phyloP scores from a whole-genome alignment of 2,113 vertebrate species.

The Mystacornis crossleyi region DNA sequence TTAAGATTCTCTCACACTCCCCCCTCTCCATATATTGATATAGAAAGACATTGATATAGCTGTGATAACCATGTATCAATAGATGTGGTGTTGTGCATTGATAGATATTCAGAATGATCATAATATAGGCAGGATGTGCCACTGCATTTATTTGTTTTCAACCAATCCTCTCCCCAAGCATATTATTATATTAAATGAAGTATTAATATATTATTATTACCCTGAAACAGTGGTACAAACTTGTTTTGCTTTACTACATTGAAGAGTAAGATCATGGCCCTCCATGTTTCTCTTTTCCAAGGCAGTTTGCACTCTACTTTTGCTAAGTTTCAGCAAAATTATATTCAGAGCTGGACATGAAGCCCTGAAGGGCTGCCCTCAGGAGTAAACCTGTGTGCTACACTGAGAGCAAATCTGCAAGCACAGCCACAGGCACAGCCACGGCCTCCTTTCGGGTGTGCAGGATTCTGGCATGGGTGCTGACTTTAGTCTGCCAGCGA shows the following conservation, averaged over 20 bases:
- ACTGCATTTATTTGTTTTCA: background rate
- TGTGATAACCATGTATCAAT: background rate
- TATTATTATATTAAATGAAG: background rate
- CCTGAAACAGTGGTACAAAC: background rate
- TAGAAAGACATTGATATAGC: background rate
- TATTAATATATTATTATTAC: background rate
- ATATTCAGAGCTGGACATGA: background rate
- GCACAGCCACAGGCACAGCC: background rate
- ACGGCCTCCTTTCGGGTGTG: accelerated
- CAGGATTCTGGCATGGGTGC: background rate
- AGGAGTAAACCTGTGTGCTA: background rate
- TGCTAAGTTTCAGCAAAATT: background rate
- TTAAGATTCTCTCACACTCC: background rate
- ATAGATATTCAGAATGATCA: background rate
- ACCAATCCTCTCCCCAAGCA: background rate
- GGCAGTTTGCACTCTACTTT: background rate
- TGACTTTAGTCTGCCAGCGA: accelerated
- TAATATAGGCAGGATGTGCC: background rate
- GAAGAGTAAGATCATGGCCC: background rate
- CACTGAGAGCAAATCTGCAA: background rate
- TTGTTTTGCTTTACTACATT: background rate
- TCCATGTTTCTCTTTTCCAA: background rate
- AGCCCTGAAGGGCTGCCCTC: background rate
- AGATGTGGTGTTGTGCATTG: background rate
- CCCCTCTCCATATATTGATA: background rate